phyloP scores from a whole-genome alignment of 2,113 vertebrate genomes.

The Pipra filicauda region DNA sequence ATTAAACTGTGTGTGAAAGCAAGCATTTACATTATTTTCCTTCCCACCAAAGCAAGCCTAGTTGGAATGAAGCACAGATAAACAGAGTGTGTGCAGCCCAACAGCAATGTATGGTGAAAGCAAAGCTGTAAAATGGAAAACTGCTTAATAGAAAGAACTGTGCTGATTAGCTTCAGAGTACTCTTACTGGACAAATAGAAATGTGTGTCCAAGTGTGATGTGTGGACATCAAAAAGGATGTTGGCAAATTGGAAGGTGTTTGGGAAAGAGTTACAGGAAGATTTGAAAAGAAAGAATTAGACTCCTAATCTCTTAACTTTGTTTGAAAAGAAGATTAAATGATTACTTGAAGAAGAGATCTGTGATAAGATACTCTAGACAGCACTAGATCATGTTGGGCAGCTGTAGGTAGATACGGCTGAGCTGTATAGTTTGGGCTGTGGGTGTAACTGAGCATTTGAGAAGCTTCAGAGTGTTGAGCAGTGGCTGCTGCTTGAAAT shows the following conservation, averaged over 20 bases:
- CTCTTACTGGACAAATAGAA: background rate
- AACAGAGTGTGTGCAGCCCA: background rate
- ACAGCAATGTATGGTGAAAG: background rate
- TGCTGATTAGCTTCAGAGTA: background rate
- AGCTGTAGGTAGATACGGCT: fast-evolving
- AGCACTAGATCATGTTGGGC: background rate
- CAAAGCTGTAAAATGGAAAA: background rate
- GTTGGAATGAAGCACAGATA: background rate
- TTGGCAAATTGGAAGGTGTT: background rate
- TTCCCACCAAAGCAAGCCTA: background rate
- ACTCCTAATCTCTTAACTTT: background rate
- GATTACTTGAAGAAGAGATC: background rate
- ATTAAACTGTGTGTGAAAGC: background rate
- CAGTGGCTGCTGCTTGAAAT: background rate
- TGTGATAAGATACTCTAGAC: background rate
- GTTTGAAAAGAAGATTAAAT: background rate
- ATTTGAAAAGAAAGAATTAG: background rate
- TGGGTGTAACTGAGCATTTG: background rate
- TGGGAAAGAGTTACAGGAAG: background rate
- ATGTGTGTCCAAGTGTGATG: background rate
- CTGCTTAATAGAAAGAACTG: background rate
- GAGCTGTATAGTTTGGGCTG: background rate
- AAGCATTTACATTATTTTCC: background rate
- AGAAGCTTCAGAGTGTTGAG: background rate
- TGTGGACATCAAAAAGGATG: background rate